A percentile compares a stretch with the other conserved stretches of the same genome.
Evolutionary conservation across 2,888 invertebrate species (phyloP).

Genomic region (Hypselothyrea guttata): DNA sequence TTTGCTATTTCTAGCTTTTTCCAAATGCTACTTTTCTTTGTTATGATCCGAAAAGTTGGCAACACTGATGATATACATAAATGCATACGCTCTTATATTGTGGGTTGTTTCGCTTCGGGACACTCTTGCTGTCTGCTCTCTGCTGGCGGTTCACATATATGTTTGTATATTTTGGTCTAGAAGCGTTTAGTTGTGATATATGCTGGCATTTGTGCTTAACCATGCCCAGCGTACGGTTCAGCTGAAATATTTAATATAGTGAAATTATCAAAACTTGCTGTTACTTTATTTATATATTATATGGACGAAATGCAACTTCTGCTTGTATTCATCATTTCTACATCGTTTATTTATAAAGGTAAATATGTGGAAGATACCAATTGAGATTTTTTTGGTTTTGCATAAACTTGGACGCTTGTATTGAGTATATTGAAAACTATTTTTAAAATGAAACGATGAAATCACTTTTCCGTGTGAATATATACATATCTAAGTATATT

Average conservation of each 20-base stretch:
- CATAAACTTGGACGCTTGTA: not conserved
- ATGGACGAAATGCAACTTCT: slow-evolving; percentile 21
- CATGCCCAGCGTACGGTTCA: slow-evolving; percentile 26
- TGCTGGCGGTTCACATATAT: slow-evolving; percentile 37
- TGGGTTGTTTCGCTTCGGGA: slow-evolving; percentile 48
- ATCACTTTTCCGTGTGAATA: slow-evolving; percentile 56
- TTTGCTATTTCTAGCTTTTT: no score
- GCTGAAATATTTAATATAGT: slow-evolving; percentile 20
- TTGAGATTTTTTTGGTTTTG: not conserved
- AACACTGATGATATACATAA: no score
- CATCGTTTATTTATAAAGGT: slow-evolving; percentile 46
- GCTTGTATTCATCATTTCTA: slow-evolving; percentile 37
- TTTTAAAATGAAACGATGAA: slow-evolving; percentile 67
- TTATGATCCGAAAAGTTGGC: no score
- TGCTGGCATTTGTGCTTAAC: slow-evolving; percentile 27
- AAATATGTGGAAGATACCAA: not conserved
- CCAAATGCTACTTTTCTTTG: no score
- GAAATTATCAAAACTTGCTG: slow-evolving; percentile 37
- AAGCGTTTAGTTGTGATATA: slow-evolving; percentile 24
- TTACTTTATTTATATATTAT: slow-evolving; percentile 10
- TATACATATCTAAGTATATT: slow-evolving; percentile 21
- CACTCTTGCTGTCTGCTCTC: slow-evolving; percentile 45
- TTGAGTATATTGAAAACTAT: slow-evolving; percentile 45
- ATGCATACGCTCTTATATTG: no score
- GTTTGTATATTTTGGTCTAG: not conserved